Evolutionary conservation across 2,797 vertebrate genomes (phyloP).

Genomic region (Astyanax mexicanus): DNA sequence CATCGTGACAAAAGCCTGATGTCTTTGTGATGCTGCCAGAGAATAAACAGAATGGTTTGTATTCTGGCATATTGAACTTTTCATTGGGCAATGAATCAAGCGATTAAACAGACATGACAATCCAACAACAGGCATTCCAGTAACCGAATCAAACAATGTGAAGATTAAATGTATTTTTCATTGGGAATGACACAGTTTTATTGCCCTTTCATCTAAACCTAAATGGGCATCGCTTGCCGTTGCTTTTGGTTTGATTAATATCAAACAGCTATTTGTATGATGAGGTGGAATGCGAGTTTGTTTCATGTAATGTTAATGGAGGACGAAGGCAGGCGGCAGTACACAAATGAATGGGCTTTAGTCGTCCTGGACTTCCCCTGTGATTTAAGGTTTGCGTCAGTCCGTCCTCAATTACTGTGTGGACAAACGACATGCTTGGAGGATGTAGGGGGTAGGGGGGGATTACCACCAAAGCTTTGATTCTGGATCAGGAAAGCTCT

Average conservation of each 20-base stretch:
- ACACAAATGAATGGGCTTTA: conserved; percentile 19
- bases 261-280: conserved; percentile 59
- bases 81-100: conserved; percentile 51
- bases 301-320: conserved; percentile 37
- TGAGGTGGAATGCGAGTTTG: conserved; percentile 56
- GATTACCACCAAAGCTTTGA: background rate
- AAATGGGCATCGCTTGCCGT: conserved; percentile 43
- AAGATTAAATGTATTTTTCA: conserved; percentile 63
- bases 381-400: conserved; percentile 29
- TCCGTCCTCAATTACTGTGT: background rate
- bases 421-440: background rate
- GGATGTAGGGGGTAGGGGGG: background rate
- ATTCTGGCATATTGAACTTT: conserved; percentile 43
- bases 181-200: conserved; percentile 48
- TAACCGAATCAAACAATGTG: conserved; percentile 48
- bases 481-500: background rate
- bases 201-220: conserved; percentile 61
- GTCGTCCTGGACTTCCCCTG: conserved; percentile 12
- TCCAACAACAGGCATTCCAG: conserved; percentile 48
- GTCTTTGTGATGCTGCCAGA: conserved; percentile 44
- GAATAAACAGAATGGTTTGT: conserved; percentile 31
- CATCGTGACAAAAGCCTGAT: conserved; percentile 11
- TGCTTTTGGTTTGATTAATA: conserved; percentile 62
- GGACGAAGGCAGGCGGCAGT: conserved; percentile 19
- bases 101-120: conserved; percentile 55